These are phyloP conservation scores for Sprattus sprattus DNA, from an alignment of 2,113 vertebrate species.

Conservation along the genomic window DNA sequence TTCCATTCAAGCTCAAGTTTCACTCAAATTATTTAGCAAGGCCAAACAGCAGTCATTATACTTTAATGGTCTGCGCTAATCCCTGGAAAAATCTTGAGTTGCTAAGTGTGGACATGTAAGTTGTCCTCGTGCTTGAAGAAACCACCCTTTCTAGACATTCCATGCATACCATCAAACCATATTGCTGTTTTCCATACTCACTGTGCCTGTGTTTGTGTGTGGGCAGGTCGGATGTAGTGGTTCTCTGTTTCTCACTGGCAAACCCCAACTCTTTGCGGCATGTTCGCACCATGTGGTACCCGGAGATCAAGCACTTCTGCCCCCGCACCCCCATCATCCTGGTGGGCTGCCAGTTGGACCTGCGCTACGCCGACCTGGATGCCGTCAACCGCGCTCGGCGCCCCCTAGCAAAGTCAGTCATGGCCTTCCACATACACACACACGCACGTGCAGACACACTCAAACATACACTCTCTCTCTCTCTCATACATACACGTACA, in stretches of 20 bases:
- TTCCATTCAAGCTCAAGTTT: background rate
- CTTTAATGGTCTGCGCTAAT: background rate
- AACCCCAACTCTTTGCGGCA: slow-evolving; percentile 88
- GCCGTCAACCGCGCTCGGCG: slow-evolving; percentile 86
- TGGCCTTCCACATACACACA: background rate
- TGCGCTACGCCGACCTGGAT: slow-evolving; percentile 89
- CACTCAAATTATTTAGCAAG: background rate
- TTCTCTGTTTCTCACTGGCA: slow-evolving; percentile 86
- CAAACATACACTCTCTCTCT: background rate
- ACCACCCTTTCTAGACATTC: background rate
- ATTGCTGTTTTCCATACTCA: background rate
- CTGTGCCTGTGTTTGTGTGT: slow-evolving; percentile 26
- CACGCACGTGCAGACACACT: background rate
- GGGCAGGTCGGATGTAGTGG: slow-evolving; percentile 84
- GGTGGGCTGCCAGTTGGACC: slow-evolving; percentile 91
- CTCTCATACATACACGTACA: background rate
- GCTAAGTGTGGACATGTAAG: background rate
- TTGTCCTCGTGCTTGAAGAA: background rate
- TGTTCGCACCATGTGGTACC: slow-evolving; percentile 89
- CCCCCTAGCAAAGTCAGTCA: slow-evolving; percentile 84
- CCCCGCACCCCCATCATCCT: slow-evolving; percentile 87
- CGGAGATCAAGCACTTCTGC: slow-evolving; percentile 92
- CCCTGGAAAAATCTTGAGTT: background rate
- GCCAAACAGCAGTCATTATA: background rate
- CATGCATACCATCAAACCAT: background rate